A percentile compares a stretch with the other conserved stretches of the same genome.
Conservation (phyloP, 64 coral and sea anemone species). For the Montipora efflorescens region DNA sequence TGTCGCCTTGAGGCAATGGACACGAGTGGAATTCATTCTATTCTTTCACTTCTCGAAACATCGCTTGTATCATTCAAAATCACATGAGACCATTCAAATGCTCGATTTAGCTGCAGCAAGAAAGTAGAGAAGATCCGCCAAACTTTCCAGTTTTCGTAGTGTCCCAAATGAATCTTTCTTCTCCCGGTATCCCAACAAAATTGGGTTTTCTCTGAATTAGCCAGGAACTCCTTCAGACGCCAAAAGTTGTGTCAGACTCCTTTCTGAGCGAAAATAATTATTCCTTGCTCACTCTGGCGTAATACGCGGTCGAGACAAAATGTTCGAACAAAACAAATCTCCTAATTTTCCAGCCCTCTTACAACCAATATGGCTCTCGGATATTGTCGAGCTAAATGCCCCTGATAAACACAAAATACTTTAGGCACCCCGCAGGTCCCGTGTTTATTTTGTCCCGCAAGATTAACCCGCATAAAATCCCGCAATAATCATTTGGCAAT, state of each 20-base stretch:
- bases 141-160: neutral
- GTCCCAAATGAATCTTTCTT: neutral
- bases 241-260: neutral
- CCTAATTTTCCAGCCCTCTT: constrained; percentile 57
- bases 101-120: neutral
- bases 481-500: neutral
- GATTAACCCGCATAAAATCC: neutral
- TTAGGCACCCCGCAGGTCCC: constrained; percentile 38
- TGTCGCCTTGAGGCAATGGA: constrained; percentile 30
- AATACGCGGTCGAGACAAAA: constrained; percentile 55
- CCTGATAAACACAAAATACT: constrained; percentile 34
- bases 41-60: constrained; percentile 45
- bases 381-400: constrained; percentile 45
- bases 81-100: constrained; percentile 13
- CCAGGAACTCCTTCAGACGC: neutral
- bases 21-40: constrained; percentile 44
- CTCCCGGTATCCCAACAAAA: constrained; percentile 25
- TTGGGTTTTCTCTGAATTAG: constrained; percentile 2
- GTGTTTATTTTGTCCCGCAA: neutral
- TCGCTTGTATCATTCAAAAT: neutral
- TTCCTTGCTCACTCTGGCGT: constrained; percentile 45
- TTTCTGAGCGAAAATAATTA: constrained; percentile 18
- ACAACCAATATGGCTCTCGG: constrained; percentile 65
- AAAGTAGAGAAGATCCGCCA: constrained; percentile 11
- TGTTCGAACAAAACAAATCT: constrained; percentile 56